These are phyloP conservation scores for Gymnopithys bicolor DNA, from an alignment of 2,797 vertebrate species.

Conservation along the genomic window DNA sequence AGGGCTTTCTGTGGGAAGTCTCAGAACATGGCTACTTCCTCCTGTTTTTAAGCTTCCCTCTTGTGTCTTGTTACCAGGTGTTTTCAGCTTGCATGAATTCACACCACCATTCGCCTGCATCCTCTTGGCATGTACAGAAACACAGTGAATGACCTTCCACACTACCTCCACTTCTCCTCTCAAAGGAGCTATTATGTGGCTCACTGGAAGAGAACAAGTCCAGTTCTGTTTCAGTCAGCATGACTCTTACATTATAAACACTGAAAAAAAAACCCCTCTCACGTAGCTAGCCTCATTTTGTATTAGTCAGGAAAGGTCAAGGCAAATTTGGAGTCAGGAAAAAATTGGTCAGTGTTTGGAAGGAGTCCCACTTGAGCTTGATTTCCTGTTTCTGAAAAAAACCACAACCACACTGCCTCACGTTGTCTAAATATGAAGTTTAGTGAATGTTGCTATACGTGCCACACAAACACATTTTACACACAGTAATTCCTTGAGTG, in stretches of 20 bases:
- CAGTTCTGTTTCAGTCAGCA: conserved; percentile 67
- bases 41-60: conserved; percentile 27
- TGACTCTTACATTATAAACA: conserved; percentile 64
- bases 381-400: conserved; percentile 52
- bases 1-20: neutral
- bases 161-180: conserved; percentile 50
- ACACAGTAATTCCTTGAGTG: neutral
- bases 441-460: neutral
- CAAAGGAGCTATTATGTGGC: conserved; percentile 70
- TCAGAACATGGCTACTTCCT: neutral
- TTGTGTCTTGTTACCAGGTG: conserved; percentile 43
- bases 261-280: neutral
- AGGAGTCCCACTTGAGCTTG: conserved; percentile 44
- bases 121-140: conserved; percentile 36
- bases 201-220: conserved; percentile 58
- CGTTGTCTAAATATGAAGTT: neutral
- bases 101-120: neutral
- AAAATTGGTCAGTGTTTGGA: conserved; percentile 66
- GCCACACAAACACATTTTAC: neutral
- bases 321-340: conserved; percentile 43
- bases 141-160: conserved; percentile 59
- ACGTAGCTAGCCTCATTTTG: conserved; percentile 38
- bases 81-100: conserved; percentile 35
- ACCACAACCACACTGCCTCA: neutral
- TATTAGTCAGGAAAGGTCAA: conserved; percentile 71